These are phyloP conservation scores for Porites rus DNA, from an alignment of 92 coral and sea anemone species.

Conservation along the genomic window DNA sequence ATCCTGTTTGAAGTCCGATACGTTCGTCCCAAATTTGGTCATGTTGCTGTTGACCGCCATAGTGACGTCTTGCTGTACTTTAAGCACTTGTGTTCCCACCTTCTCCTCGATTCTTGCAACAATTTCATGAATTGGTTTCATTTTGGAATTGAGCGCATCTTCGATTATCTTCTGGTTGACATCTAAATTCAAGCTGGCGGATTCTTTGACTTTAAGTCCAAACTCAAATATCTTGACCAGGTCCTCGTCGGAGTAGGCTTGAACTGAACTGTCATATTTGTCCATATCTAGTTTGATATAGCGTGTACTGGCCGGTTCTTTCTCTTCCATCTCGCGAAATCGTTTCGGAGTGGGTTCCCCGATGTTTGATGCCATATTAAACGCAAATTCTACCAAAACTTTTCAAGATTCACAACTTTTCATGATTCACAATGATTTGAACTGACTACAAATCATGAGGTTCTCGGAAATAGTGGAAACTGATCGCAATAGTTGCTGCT, in stretches of 20 bases:
- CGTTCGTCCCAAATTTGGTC: slow-evolving; percentile 8
- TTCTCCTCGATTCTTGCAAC: slow-evolving; percentile 25
- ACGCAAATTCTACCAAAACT: neutral
- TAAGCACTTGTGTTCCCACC: slow-evolving; percentile 1
- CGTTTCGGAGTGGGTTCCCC: slow-evolving; percentile 29
- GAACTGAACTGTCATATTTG: slow-evolving; percentile 1
- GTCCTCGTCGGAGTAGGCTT: neutral
- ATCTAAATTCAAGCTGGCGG: slow-evolving; percentile 38
- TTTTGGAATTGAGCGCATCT: slow-evolving; percentile 42
- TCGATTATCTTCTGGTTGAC: slow-evolving; percentile 46
- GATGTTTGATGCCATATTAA: slow-evolving; percentile 8
- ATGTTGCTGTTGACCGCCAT: neutral
- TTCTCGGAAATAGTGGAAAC: neutral
- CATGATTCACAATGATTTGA: no score
- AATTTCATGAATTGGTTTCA: slow-evolving; percentile 47
- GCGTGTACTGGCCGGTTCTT: neutral
- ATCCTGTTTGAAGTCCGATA: slow-evolving; percentile 15
- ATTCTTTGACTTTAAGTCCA: slow-evolving; percentile 56
- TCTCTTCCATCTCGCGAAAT: neutral
- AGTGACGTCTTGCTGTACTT: slow-evolving; percentile 22
- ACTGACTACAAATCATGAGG: no score
- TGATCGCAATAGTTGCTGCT: neutral
- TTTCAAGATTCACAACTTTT: no score
- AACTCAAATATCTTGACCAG: slow-evolving; percentile 19
- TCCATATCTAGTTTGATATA: slow-evolving; percentile 13